Evolutionary conservation across 2,888 invertebrate genomes (phyloP), one percentile per base, ranked within the genome.

Genomic region (Abscondita cerata): DNA sequence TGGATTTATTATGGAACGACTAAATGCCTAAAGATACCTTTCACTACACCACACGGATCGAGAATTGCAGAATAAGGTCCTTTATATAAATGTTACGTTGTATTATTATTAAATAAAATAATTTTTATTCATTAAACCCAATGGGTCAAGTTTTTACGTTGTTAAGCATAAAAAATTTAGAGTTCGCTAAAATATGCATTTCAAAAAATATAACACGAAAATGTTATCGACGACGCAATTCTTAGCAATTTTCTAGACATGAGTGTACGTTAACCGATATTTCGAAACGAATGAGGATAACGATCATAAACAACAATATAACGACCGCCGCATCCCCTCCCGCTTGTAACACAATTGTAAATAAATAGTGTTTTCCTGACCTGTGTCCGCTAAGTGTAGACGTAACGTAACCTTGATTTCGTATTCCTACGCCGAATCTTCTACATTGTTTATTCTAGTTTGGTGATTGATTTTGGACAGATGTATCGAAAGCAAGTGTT

Each of bases 391-490:
- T 64, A 66, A 65, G 67, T 67, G 70, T 69, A 72, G 64, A 72
- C 68, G 70, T 72, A 74, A 75, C 72, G 75, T 75, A 75, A 75
- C 75, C 75, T 75, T 75, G 75, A 75, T 74, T 74, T 66, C 61
- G 20, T 64, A 68, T 73, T 72, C 69, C 73, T 75, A 73, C 75
- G 69, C 73, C 62, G 46, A 52, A 50, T 52, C 19, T 19, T 19
- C 40, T 25, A 34, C 5, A 41, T 56, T 61, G 59, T 61, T 61
- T 58, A 58, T 53, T 36, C 58, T 51, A 58, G 31, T 34, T 59
- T 40, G 3, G 12, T 6, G 12, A n/a, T n/a, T n/a, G n/a, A n/a
- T 11, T 25, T 31, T 9, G 33, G 5, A 33, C 33, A 8, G 33
- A 48, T 31, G 15, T 12, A 1, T 9, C n/a, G n/a, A n/a, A n/a